Evolutionary conservation across 1,140 invertebrate genomes (phyloP), one percentile per base, ranked within the genome.

Genomic region (Orius insidiosus): DNA sequence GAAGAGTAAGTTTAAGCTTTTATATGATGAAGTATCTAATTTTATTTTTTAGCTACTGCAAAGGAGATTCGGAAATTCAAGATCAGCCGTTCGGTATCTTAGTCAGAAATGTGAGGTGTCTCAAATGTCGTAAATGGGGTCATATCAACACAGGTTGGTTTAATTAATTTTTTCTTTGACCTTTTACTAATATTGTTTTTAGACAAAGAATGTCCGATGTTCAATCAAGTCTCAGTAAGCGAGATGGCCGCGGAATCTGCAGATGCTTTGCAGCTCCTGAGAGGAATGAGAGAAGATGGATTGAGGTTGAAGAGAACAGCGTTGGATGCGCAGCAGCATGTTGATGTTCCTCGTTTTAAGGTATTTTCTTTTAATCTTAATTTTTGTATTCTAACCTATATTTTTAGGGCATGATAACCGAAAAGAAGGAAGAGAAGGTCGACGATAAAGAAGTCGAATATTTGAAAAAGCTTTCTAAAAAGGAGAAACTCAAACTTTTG

Each of bases 31-130:
- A 11, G 13, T 33, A 16, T 33, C 9, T 47, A 35, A 48, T 51
- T 50, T 48, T 55, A 47, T 48, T 50, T 59, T 57, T 47, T 50
- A 90, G 86, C 55, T 94, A 93, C 57, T 92, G 87, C 54, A 94
- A 93, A 66, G 86, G 86, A 15, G 87, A 96, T 63, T 85, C 86
- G 53, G 89, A 93, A 64, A 94, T 98, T 57, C 69, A 86, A 48
- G 95, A 98, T 69, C 95, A 98, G 63, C 95, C 95, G 0, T 98
- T 98, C 75, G 95, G 94, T 45, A 98, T 98, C 57, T 79, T 90
- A 65, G 93, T 98, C 0, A 67, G 93, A 32, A 98, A 98, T 71
- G 93, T 98, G 0, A 71, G 93, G 11, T 99, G 96, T 60, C 89
- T 99, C 30, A 97, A 98, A 63, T 99, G 96, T 62, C 85, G 95